Evolutionary conservation across 2,113 vertebrate species (phyloP).

Genomic region (Bubo scandiacus): DNA sequence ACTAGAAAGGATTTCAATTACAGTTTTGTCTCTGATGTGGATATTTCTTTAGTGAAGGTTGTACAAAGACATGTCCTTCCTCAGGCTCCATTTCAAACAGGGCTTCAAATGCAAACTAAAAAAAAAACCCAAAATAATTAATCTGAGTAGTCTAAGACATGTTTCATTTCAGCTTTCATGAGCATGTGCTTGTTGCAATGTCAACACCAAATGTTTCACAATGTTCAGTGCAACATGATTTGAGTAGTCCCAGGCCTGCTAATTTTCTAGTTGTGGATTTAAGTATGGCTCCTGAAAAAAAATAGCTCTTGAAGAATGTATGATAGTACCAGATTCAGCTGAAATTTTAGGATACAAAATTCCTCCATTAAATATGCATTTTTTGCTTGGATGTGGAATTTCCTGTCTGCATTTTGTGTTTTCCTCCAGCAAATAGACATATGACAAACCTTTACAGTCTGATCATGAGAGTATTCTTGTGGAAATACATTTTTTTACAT

Average conservation of each 20-base stretch:
- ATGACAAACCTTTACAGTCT: background rate
- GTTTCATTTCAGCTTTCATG: background rate
- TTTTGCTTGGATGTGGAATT: background rate
- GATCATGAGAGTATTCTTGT: background rate
- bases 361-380: background rate
- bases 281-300: background rate
- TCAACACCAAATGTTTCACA: background rate
- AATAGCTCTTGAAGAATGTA: background rate
- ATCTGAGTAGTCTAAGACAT: background rate
- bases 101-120: background rate
- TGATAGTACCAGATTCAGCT: background rate
- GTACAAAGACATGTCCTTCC: constrained; percentile 11
- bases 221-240: background rate
- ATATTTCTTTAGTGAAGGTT: constrained; percentile 34
- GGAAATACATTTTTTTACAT: background rate
- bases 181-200: background rate
- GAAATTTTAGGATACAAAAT: background rate
- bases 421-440: background rate
- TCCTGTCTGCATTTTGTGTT: background rate
- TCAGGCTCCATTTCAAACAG: constrained; percentile 6
- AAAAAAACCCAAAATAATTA: background rate
- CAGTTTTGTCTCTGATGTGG: constrained; percentile 44
- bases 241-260: background rate
- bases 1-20: constrained; percentile 31
- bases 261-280: background rate